phyloP scores from a whole-genome alignment of 2,113 vertebrate species.

The Gallinago media region DNA sequence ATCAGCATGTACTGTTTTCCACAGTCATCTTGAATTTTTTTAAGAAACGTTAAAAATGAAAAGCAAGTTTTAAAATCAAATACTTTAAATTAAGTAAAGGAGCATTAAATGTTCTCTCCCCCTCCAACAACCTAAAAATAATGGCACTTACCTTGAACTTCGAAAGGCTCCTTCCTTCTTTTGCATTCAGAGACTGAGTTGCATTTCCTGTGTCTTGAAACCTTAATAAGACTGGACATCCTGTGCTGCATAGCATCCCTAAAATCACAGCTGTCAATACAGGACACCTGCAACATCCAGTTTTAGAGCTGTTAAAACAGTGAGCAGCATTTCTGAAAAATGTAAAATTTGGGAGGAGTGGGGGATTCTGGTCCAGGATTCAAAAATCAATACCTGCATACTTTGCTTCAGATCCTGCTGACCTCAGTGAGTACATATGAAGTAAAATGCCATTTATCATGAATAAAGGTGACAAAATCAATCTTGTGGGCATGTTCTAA shows the following conservation, averaged over 20 bases:
- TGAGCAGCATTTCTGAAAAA: not conserved
- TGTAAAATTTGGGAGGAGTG: not conserved
- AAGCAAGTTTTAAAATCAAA: not conserved
- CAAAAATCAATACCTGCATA: not conserved
- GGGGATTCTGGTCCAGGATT: not conserved
- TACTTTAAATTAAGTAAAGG: not conserved
- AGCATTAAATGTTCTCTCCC: not conserved
- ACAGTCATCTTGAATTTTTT: not conserved
- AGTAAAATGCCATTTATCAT: not conserved
- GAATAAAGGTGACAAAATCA: not conserved
- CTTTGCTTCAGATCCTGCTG: not conserved
- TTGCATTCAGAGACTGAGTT: not conserved
- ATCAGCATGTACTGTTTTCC: not conserved
- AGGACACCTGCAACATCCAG: not conserved
- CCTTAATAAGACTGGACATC: not conserved
- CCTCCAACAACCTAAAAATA: not conserved
- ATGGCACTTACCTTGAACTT: constrained; percentile 4
- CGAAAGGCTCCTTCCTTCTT: not conserved
- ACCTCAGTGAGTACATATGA: not conserved
- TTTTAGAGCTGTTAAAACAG: not conserved
- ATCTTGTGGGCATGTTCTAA: not conserved
- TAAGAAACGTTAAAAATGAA: not conserved
- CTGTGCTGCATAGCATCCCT: not conserved
- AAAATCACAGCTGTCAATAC: not conserved
- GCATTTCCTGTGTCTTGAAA: constrained; percentile 37